phyloP scores from a whole-genome alignment of 2,797 vertebrate genomes.

The Lutjanus argentimaculatus region DNA sequence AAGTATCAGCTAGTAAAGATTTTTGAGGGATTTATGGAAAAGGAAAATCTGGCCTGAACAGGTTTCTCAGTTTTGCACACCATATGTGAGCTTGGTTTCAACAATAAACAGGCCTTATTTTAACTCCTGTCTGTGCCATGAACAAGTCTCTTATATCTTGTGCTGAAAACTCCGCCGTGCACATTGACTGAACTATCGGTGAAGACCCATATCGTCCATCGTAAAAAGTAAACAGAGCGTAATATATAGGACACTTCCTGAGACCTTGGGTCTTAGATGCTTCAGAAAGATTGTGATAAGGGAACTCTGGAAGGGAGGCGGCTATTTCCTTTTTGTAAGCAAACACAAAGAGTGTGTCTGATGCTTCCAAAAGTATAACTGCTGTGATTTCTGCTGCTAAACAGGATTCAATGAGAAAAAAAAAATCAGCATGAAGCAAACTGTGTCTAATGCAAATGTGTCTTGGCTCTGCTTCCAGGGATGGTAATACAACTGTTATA shows the following conservation, averaged over 20 bases:
- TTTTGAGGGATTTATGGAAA: slow-evolving; percentile 25
- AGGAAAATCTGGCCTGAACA: slow-evolving; percentile 12
- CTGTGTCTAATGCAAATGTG: background rate
- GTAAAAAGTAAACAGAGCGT: background rate
- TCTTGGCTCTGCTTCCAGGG: background rate
- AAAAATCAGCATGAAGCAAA: background rate
- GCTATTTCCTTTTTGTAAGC: slow-evolving; percentile 59
- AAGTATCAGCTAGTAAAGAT: slow-evolving; percentile 20
- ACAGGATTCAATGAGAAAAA: background rate
- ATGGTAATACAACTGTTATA: too few species aligned
- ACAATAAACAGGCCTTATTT: slow-evolving; percentile 10
- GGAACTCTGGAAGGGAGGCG: slow-evolving; percentile 18
- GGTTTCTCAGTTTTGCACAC: slow-evolving; percentile 23
- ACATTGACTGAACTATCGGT: background rate
- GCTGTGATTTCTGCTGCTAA: slow-evolving; percentile 13
- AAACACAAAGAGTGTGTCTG: slow-evolving; percentile 28
- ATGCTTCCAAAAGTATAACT: background rate
- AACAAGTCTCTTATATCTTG: slow-evolving; percentile 8
- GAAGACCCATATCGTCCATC: background rate
- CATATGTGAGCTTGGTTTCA: background rate
- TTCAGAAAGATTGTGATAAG: slow-evolving; percentile 20
- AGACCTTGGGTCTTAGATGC: background rate
- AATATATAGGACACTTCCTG: slow-evolving; percentile 26
- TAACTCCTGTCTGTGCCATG: background rate
- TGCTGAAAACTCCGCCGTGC: background rate